Conservation (phyloP, 2,113 vertebrate species). For the Paracanthobrama guichenoti region DNA sequence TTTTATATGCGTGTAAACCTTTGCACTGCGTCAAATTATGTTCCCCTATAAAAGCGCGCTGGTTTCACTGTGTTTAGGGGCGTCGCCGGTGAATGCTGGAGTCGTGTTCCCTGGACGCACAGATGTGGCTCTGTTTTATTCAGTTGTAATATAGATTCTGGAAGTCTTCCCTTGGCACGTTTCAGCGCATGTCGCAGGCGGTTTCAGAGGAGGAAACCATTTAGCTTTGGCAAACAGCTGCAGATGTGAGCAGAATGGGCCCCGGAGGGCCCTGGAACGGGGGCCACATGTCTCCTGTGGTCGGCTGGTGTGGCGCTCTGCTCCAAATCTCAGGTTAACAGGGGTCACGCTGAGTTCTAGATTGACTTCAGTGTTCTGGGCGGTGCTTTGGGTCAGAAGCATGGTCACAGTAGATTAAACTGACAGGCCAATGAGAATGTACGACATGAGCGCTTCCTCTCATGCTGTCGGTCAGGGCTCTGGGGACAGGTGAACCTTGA, state of each 20-base stretch:
- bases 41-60: conserved; percentile 30
- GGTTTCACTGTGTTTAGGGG: conserved; percentile 54
- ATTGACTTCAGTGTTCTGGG: not conserved
- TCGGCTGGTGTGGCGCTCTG: conserved; percentile 41
- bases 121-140: conserved; percentile 72
- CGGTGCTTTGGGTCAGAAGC: too few relatives aligned
- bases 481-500: too few relatives aligned
- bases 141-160: conserved; percentile 67
- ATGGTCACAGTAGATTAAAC: too few relatives aligned
- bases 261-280: not conserved
- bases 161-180: conserved; percentile 74
- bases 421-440: too few relatives aligned
- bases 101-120: conserved; percentile 52
- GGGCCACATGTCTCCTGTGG: conserved; percentile 24
- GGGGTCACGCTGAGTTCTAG: not conserved
- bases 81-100: too few relatives aligned
- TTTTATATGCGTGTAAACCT: conserved; percentile 9
- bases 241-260: conserved; percentile 40
- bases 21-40: not conserved
- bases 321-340: not conserved
- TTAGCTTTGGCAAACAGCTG: conserved; percentile 64
- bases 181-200: conserved; percentile 62
- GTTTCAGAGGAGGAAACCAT: conserved; percentile 47
- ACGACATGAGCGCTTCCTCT: too few relatives aligned
- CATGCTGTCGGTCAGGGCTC: too few relatives aligned